These are phyloP conservation scores for Pocillopora grandis DNA, from an alignment of 92 coral and sea anemone genomes.

Conservation along the genomic window DNA sequence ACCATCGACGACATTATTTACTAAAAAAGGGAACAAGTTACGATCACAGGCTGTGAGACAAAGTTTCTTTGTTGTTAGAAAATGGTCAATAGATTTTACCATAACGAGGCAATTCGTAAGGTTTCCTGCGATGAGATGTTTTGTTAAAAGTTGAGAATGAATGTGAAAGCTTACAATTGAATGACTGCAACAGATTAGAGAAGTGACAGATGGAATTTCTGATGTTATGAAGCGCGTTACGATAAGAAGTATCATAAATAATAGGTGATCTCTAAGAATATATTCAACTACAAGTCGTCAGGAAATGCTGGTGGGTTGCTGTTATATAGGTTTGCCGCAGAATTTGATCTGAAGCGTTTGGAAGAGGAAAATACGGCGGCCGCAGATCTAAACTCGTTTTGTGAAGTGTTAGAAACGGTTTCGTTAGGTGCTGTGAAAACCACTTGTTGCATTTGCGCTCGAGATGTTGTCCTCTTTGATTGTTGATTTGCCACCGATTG, in stretches of 20 bases:
- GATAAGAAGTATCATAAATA: not conserved
- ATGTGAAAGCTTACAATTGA: too few species aligned
- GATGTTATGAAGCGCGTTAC: not conserved
- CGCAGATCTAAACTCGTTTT: constrained; percentile 33
- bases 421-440: constrained; percentile 29
- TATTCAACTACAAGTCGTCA: constrained; percentile 40
- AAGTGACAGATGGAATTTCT: not conserved
- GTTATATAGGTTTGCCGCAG: constrained; percentile 60
- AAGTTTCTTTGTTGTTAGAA: too few species aligned
- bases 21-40: too few species aligned
- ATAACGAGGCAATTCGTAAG: too few species aligned
- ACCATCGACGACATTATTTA: too few species aligned
- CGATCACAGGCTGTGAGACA: too few species aligned
- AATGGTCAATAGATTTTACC: too few species aligned
- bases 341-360: constrained; percentile 56
- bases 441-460: constrained; percentile 45
- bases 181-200: not conserved
- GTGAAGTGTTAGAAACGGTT: not conserved
- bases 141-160: too few species aligned
- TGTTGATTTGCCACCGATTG: constrained; percentile 14
- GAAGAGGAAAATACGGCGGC: constrained; percentile 20
- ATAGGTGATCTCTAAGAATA: not conserved
- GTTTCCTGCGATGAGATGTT: too few species aligned
- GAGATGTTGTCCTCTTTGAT: constrained; percentile 17
- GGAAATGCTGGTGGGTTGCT: constrained; percentile 62